phyloP scores from a whole-genome alignment of 2,888 invertebrate species.

The Acrobasis suavella region DNA sequence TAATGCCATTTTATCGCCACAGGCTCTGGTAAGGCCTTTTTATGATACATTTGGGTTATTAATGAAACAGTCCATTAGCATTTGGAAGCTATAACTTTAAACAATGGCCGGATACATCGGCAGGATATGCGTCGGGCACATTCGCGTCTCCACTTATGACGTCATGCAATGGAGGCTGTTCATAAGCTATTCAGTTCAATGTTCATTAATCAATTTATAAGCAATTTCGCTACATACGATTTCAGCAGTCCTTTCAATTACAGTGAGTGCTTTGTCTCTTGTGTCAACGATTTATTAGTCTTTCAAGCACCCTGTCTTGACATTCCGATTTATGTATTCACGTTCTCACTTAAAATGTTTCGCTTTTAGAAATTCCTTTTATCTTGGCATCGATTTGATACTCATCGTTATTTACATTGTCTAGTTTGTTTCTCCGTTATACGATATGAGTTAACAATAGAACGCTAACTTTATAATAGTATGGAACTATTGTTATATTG shows the following conservation, averaged over 20 bases:
- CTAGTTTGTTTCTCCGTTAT: constrained; percentile 1
- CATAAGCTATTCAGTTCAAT: too few relatives aligned
- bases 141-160: constrained; percentile 59
- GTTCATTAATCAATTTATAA: constrained; percentile 41
- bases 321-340: constrained; percentile 8
- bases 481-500: neutral
- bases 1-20: constrained; percentile 9
- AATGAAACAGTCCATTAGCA: constrained; percentile 42
- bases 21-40: neutral
- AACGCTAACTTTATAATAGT: constrained; percentile 4
- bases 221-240: constrained; percentile 34
- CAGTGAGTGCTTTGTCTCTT: constrained; percentile 20
- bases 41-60: constrained; percentile 13
- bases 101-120: constrained; percentile 67
- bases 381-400: neutral
- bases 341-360: constrained; percentile 3
- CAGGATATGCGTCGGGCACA: constrained; percentile 66
- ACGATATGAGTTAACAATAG: constrained; percentile 19
- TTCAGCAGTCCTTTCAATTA: constrained; percentile 22
- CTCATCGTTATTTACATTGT: constrained; percentile 1
- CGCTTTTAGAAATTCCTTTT: constrained; percentile 4
- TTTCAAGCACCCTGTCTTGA: constrained; percentile 9
- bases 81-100: constrained; percentile 49
- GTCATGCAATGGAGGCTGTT: constrained; percentile 56
- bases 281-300: constrained; percentile 17